Conservation (phyloP, 2,797 vertebrate genomes). For the Antennarius maculatus region DNA sequence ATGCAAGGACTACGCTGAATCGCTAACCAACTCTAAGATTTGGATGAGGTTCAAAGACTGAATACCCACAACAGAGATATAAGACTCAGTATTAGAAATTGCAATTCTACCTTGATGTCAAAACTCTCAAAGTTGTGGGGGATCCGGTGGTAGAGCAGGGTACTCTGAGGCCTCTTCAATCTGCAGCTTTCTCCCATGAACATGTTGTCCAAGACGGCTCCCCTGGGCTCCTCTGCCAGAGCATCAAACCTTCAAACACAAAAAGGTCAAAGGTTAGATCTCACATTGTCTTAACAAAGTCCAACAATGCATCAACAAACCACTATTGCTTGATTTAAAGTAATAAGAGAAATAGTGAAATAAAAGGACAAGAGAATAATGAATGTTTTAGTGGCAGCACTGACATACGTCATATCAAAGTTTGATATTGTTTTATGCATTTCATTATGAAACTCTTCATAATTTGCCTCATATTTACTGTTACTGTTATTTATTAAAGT, state of each 20-base stretch:
- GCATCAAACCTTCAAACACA: conserved; percentile 84
- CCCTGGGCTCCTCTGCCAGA: conserved; percentile 83
- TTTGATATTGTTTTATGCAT: neutral
- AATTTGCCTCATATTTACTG: neutral
- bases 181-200: conserved; percentile 86
- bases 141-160: conserved; percentile 80
- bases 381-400: neutral
- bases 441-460: too few relatives aligned
- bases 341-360: neutral
- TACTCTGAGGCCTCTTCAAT: conserved; percentile 72
- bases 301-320: neutral
- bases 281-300: neutral
- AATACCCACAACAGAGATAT: neutral
- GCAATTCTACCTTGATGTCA: conserved; percentile 84
- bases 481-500: neutral
- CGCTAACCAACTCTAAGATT: neutral
- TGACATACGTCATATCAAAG: neutral
- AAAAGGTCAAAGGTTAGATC: neutral
- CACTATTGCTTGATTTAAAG: neutral
- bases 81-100: neutral
- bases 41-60: neutral
- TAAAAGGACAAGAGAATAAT: too few relatives aligned
- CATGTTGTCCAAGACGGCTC: conserved; percentile 87
- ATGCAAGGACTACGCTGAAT: neutral
- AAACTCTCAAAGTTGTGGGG: conserved; percentile 87